Percentiles rank a stretch among this genome's conserved stretches.
Evolutionary conservation across 2,888 invertebrate genomes (phyloP).

Genomic region (Pachymerium ferrugineum): DNA sequence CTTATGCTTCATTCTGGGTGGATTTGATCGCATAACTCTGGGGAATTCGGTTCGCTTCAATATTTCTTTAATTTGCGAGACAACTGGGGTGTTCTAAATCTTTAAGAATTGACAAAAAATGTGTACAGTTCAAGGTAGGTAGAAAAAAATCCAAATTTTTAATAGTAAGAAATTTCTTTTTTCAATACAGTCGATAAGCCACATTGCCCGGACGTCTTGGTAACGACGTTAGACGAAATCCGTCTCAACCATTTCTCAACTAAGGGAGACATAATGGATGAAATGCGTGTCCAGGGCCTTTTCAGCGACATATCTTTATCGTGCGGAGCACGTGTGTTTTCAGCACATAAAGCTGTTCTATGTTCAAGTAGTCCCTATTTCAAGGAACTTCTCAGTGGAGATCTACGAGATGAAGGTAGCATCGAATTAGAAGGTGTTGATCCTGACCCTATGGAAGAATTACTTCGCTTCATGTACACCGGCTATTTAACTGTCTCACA

Average conservation of each 20-base stretch:
- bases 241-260: background rate
- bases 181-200: background rate
- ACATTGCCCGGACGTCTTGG: constrained; percentile 1
- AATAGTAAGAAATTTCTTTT: background rate
- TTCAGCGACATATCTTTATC: constrained; percentile 28
- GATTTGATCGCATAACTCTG: too few relatives aligned
- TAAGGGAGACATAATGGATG: constrained; percentile 17
- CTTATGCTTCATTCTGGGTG: too few relatives aligned
- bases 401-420: background rate
- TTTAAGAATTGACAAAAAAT: background rate
- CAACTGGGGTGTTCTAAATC: background rate
- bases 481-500: constrained; percentile 23
- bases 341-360: constrained; percentile 28
- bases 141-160: background rate
- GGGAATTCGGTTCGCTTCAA: too few relatives aligned
- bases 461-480: constrained; percentile 30
- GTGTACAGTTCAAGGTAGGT: background rate
- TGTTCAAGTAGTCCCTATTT: constrained; percentile 30
- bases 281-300: constrained; percentile 5
- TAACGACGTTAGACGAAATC: constrained; percentile 15
- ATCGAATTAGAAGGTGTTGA: constrained; percentile 31
- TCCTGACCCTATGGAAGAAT: constrained; percentile 32
- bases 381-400: constrained; percentile 28
- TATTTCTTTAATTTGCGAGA: background rate
- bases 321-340: constrained; percentile 23